A percentile compares a stretch with the other conserved stretches of the same genome.
Conservation (phyloP, 2,888 invertebrate genomes). For the Tridacna crocea region DNA sequence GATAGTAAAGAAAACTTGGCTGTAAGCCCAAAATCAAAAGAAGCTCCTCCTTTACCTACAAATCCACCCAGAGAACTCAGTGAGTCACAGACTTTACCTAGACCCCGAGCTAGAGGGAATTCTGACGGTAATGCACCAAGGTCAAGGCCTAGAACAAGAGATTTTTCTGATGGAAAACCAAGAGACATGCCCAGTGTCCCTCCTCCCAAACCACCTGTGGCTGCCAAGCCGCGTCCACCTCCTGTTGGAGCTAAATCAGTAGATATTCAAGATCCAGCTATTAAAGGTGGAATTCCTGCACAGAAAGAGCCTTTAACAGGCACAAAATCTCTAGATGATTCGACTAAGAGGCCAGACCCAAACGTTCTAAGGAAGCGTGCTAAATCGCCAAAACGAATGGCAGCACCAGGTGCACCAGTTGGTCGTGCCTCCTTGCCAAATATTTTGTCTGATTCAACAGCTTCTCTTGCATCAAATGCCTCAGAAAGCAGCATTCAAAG, state of each 20-base stretch:
- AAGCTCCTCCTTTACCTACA: slow-evolving; percentile 55
- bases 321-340: slow-evolving; percentile 45
- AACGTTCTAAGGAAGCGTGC: slow-evolving; percentile 69
- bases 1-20: slow-evolving; percentile 40
- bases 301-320: slow-evolving; percentile 34
- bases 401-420: slow-evolving; percentile 68
- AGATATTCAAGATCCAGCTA: slow-evolving; percentile 17
- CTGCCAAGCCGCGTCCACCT: slow-evolving; percentile 54
- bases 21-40: slow-evolving; percentile 57
- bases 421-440: slow-evolving; percentile 57
- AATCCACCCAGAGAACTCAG: slow-evolving; percentile 51
- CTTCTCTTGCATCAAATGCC: slow-evolving; percentile 40
- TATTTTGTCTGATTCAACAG: slow-evolving; percentile 42
- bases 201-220: slow-evolving; percentile 60
- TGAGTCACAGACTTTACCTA: slow-evolving; percentile 40
- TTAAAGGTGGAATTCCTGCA: slow-evolving; percentile 15
- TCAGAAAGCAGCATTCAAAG: slow-evolving; percentile 42
- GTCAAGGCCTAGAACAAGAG: slow-evolving; percentile 49
- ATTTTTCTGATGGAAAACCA: slow-evolving; percentile 43
- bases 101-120: slow-evolving; percentile 48
- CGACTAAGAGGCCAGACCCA: slow-evolving; percentile 48
- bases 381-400: slow-evolving; percentile 76
- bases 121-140: slow-evolving; percentile 48
- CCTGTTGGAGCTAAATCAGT: slow-evolving; percentile 29
- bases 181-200: slow-evolving; percentile 58